Evolutionary conservation across 2,888 invertebrate genomes (phyloP).

Genomic region (Deilephila porcellus): DNA sequence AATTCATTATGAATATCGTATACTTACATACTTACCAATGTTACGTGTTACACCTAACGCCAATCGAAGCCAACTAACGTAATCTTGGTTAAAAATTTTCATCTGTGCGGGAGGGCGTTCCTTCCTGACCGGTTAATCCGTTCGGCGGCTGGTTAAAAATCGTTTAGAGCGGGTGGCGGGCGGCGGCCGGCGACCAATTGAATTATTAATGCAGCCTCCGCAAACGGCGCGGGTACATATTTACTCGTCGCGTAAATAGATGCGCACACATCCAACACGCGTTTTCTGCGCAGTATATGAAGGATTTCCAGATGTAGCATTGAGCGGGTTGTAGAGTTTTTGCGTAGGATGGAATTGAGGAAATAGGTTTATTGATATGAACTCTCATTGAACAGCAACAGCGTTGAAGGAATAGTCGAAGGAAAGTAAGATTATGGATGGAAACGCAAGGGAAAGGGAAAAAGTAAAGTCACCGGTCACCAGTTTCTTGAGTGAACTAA

Average conservation of each 20-base stretch:
- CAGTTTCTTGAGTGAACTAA: too few species aligned
- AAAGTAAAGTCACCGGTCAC: too few species aligned
- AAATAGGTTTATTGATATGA: too few species aligned
- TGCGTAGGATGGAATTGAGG: neutral
- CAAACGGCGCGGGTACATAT: constrained; percentile 83
- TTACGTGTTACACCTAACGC: neutral
- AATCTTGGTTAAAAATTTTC: constrained; percentile 13
- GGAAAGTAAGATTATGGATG: too few species aligned
- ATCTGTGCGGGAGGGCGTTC: constrained; percentile 25
- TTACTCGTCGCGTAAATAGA: constrained; percentile 84
- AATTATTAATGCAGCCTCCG: constrained; percentile 85
- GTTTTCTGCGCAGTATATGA: constrained; percentile 69
- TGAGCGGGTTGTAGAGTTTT: constrained; percentile 16
- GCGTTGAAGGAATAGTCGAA: too few species aligned
- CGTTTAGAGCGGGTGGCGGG: constrained; percentile 70
- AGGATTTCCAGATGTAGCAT: constrained; percentile 36
- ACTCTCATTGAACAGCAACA: too few species aligned
- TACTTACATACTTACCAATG: neutral
- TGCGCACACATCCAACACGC: constrained; percentile 84
- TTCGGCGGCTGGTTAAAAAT: constrained; percentile 81
- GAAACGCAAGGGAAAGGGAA: too few species aligned
- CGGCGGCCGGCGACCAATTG: constrained; percentile 76
- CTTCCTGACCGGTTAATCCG: constrained; percentile 71
- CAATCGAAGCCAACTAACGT: constrained; percentile 8
- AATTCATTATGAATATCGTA: neutral